Percentiles rank a stretch among this genome's conserved stretches.
phyloP scores from a whole-genome alignment of 2,797 vertebrate genomes.

The Anabacerthia variegaticeps region DNA sequence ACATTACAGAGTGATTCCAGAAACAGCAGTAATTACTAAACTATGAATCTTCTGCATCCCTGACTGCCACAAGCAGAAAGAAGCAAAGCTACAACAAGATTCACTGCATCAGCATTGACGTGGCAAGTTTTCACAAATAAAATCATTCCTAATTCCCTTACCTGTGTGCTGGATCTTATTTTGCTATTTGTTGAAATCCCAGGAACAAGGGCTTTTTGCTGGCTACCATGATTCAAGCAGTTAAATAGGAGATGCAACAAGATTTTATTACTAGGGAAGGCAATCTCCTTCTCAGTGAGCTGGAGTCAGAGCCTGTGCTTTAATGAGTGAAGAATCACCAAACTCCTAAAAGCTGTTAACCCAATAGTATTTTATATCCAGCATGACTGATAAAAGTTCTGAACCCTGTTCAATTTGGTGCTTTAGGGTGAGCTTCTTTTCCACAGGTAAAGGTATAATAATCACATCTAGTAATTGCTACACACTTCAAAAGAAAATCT shows the following conservation, averaged over 20 bases:
- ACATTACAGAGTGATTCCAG: neutral
- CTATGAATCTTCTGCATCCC: neutral
- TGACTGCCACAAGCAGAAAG: neutral
- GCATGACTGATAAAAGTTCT: neutral
- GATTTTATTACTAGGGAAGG: neutral
- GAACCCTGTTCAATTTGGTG: neutral
- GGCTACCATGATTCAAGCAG: neutral
- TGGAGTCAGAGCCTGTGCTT: neutral
- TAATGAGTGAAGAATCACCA: neutral
- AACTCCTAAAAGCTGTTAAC: neutral
- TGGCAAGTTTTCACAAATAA: neutral
- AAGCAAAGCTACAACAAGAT: neutral
- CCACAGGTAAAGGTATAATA: neutral
- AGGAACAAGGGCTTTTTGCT: neutral
- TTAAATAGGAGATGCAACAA: neutral
- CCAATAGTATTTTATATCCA: neutral
- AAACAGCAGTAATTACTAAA: neutral
- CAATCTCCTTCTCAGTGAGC: neutral
- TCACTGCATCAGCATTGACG: neutral
- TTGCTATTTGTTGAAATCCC: neutral
- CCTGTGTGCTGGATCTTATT: neutral
- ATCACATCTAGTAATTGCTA: neutral
- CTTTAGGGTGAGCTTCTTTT: neutral
- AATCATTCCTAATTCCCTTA: neutral
- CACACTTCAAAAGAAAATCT: conserved; percentile 5